Percentiles rank a stretch among this genome's conserved stretches.
phyloP scores from a whole-genome alignment of 2,888 invertebrate species.

The Nephrocerus scutellatus region DNA sequence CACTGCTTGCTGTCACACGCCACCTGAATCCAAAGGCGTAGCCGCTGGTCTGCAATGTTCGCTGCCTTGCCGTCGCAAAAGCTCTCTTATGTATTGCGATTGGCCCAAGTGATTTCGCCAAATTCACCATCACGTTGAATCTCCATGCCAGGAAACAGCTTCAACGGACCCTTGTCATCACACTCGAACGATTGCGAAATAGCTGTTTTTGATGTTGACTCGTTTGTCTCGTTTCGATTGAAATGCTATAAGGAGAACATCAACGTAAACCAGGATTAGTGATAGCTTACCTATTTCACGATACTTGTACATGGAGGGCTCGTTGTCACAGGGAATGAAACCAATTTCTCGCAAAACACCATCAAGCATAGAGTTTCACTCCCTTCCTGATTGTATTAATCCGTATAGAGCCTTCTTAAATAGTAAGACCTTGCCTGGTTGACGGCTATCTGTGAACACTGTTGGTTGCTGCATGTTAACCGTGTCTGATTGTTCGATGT shows the following conservation, averaged over 20 bases:
- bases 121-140: too few species aligned
- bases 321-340: conserved; percentile 5
- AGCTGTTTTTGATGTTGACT: neutral
- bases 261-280: too few species aligned
- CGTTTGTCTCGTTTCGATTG: conserved; percentile 4
- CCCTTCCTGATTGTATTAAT: conserved; percentile 9
- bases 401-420: conserved; percentile 9
- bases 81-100: conserved; percentile 5
- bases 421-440: too few species aligned
- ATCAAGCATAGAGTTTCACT: too few species aligned
- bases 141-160: conserved; percentile 8
- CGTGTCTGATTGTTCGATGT: conserved; percentile 3
- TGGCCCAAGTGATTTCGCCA: conserved; percentile 3
- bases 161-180: conserved; percentile 6
- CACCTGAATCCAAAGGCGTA: too few species aligned
- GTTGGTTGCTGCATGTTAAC: conserved; percentile 3
- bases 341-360: too few species aligned
- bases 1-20: too few species aligned
- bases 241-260: too few species aligned
- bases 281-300: too few species aligned
- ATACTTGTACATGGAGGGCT: conserved; percentile 9
- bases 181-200: too few species aligned
- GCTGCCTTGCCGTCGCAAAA: too few species aligned
- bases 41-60: too few species aligned
- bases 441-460: neutral